Evolutionary conservation across 2,113 vertebrate genomes (phyloP).

Genomic region (Scolopax mira): DNA sequence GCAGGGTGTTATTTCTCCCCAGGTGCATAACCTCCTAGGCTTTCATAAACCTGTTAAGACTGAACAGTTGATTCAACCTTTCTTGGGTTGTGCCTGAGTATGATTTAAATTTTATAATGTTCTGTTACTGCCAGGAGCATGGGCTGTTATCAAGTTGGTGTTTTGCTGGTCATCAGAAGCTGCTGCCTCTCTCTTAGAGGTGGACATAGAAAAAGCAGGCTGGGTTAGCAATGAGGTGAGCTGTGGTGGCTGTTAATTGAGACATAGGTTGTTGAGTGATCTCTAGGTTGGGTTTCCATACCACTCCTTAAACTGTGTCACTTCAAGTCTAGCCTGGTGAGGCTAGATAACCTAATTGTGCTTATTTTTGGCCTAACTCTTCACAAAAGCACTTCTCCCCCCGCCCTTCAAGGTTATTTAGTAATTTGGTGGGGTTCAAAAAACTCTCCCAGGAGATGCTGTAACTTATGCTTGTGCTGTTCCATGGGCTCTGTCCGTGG

Average conservation of each 20-base stretch:
- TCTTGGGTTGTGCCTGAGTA: background rate
- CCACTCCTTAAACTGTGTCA: background rate
- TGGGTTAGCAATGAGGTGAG: background rate
- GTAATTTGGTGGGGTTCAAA: background rate
- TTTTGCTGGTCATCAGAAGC: background rate
- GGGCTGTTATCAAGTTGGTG: background rate
- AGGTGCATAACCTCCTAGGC: background rate
- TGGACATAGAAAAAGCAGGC: background rate
- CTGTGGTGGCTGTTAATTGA: background rate
- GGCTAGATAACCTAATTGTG: background rate
- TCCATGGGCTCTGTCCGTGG: background rate
- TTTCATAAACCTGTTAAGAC: background rate
- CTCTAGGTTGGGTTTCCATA: background rate
- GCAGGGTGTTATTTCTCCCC: too few relatives aligned
- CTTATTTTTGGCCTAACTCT: background rate
- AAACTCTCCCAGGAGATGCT: background rate
- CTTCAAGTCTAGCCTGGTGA: background rate
- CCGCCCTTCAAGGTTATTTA: background rate
- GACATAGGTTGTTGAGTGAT: background rate
- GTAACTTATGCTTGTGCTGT: background rate
- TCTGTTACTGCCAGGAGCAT: background rate
- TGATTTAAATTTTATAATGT: background rate
- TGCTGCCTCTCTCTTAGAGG: background rate
- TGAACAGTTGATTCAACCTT: background rate
- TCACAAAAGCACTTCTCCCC: background rate